phyloP scores from a whole-genome alignment of 2,888 invertebrate species.

The Diarsia dahlii region DNA sequence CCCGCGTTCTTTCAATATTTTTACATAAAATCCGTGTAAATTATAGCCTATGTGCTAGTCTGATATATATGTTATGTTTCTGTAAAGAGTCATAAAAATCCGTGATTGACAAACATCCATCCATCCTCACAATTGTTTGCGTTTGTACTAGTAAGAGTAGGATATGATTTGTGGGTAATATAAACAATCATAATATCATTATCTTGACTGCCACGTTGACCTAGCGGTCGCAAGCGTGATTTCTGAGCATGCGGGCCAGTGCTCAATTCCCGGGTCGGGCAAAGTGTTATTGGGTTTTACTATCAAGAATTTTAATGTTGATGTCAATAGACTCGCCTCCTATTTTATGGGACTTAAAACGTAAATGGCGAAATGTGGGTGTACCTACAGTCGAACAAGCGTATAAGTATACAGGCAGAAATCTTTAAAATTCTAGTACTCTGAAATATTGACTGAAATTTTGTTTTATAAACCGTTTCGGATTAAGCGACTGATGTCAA shows the following conservation, averaged over 20 bases:
- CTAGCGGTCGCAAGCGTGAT: not conserved
- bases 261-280: too few relatives aligned
- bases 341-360: too few relatives aligned
- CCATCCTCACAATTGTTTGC: not conserved
- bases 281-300: too few relatives aligned
- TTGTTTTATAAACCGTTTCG: too few relatives aligned
- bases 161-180: not conserved
- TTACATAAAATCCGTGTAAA: not conserved
- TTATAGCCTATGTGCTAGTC: not conserved
- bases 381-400: too few relatives aligned
- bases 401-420: too few relatives aligned
- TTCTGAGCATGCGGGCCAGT: not conserved
- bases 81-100: not conserved
- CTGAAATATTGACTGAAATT: too few relatives aligned
- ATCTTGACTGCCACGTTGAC: not conserved
- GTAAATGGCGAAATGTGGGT: too few relatives aligned
- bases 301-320: too few relatives aligned
- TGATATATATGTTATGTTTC: not conserved
- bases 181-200: not conserved
- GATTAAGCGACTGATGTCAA: too few relatives aligned
- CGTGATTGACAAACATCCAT: not conserved
- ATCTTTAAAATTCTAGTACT: too few relatives aligned
- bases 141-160: not conserved
- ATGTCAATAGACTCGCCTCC: too few relatives aligned
- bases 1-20: not conserved